Evolutionary conservation across 2,113 vertebrate genomes (phyloP), one percentile per base, ranked within the genome.

Genomic region (Nycticryphes semicollaris): DNA sequence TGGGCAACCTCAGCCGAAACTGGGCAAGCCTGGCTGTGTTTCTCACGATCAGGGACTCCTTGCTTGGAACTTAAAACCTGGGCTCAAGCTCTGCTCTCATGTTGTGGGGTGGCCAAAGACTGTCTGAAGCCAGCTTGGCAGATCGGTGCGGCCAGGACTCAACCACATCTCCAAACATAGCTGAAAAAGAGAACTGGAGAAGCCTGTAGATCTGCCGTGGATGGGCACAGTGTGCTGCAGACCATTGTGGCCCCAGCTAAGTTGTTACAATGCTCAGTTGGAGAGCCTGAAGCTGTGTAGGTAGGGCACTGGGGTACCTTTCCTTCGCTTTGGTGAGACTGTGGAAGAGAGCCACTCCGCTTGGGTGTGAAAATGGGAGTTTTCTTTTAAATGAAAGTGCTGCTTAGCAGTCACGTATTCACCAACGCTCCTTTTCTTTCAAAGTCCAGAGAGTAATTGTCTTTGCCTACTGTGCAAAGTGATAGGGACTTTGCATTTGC

Each of bases 171-270:
- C 75, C 72, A 92, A 92, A 95, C 66, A 35, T 5, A 89, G 57
- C 41, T 83, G 66, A 73, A 91, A 97, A 90, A 64, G 41, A 90
- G 94, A 96, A 94, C 60, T 3, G 6, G 88, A 76, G 89, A 60
- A 78, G 31, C 53, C 45, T 68, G 39, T 81, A 86, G 62, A 78
- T 90, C 76, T 89, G 63, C 77, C 2, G 1, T 5, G 24, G 66
- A 69, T 39, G 56, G 72, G 68, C 51, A 89, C 54, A 14, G 8
- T 1, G 2, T 41, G 37, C 53, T 69, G 39, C 64, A 48, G 45
- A 35, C 35, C 9, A 10, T 50, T 92, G 70, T 1, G 4, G 77
- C 45, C 73, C 28, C 86, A 84, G 76, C 31, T 3, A 23, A 68
- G n/a, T 28, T 90, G 66, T 78, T 56, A n/a, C 62, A 74, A 60